phyloP scores from a whole-genome alignment of 2,113 vertebrate species.

The Oreochromis niloticus region DNA sequence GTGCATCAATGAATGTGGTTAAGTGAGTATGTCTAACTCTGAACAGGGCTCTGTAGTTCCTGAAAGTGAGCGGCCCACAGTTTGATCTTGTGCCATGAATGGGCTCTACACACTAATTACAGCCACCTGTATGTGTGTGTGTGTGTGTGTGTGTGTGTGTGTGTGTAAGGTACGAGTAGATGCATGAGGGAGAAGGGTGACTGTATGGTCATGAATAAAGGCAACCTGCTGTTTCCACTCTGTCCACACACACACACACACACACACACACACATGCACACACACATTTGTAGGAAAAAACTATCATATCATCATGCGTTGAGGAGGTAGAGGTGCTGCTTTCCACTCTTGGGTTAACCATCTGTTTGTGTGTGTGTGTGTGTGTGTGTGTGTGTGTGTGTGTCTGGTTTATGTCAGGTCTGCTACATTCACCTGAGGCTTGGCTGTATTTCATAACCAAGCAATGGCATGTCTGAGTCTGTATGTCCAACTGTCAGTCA shows the following conservation, averaged over 20 bases:
- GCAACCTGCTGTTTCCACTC: slow-evolving; percentile 41
- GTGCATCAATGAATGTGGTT: background rate
- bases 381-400: background rate
- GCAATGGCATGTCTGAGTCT: background rate
- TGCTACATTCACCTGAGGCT: background rate
- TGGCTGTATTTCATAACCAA: background rate
- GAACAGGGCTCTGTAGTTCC: slow-evolving; percentile 48
- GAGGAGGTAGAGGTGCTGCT: slow-evolving; percentile 5
- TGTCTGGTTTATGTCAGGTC: slow-evolving; percentile 19
- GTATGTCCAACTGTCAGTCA: slow-evolving; percentile 27
- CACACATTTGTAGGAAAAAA: background rate
- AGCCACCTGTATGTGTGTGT: slow-evolving; percentile 55
- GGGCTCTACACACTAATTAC: slow-evolving; percentile 63
- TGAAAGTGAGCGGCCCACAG: slow-evolving; percentile 35
- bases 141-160: background rate
- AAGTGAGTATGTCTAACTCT: slow-evolving; percentile 34
- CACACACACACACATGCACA: background rate
- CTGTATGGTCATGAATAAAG: slow-evolving; percentile 23
- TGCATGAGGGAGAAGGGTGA: background rate
- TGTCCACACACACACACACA: background rate
- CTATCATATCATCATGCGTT: background rate
- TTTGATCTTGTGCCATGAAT: slow-evolving; percentile 66
- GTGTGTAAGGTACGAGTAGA: background rate
- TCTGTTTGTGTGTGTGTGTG: background rate
- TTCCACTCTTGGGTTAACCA: slow-evolving; percentile 3